These are phyloP conservation scores for Chaitophorus viminalis DNA, from an alignment of 2,888 invertebrate genomes.

Conservation along the genomic window DNA sequence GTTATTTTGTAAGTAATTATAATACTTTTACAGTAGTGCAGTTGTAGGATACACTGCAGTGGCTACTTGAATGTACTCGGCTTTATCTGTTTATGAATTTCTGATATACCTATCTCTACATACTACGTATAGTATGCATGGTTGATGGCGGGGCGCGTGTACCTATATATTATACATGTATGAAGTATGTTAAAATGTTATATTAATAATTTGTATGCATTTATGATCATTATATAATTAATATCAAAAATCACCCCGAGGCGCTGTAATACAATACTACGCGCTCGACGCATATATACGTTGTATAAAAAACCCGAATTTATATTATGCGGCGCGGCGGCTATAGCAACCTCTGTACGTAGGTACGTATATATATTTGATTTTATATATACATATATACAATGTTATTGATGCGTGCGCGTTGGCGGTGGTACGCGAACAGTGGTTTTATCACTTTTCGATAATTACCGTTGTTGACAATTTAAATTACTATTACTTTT, in stretches of 20 bases:
- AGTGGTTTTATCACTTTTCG: slow-evolving; percentile 24
- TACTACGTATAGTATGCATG: too few relatives aligned
- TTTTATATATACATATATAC: background rate
- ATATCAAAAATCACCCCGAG: slow-evolving; percentile 39
- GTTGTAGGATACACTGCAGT: background rate
- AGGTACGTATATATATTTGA: background rate
- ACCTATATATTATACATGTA: background rate
- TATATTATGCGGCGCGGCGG: background rate
- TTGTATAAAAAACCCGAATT: slow-evolving; percentile 21
- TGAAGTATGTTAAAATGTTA: slow-evolving; percentile 1
- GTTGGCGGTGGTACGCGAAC: background rate
- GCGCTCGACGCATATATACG: background rate
- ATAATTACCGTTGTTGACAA: slow-evolving; percentile 24
- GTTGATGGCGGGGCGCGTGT: background rate
- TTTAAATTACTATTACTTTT: background rate
- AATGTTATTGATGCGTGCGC: background rate
- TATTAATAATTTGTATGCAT: slow-evolving; percentile 41
- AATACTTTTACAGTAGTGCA: slow-evolving; percentile 39
- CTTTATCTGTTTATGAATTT: slow-evolving; percentile 22
- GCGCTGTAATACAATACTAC: slow-evolving; percentile 48
- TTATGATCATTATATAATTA: slow-evolving; percentile 50
- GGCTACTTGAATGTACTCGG: background rate
- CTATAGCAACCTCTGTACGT: background rate
- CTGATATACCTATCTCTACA: background rate
- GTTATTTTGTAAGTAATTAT: slow-evolving; percentile 43